Base-by-base conservation (phyloP, 2,797 vertebrate genomes). In the Champsocephalus esox region DNA sequence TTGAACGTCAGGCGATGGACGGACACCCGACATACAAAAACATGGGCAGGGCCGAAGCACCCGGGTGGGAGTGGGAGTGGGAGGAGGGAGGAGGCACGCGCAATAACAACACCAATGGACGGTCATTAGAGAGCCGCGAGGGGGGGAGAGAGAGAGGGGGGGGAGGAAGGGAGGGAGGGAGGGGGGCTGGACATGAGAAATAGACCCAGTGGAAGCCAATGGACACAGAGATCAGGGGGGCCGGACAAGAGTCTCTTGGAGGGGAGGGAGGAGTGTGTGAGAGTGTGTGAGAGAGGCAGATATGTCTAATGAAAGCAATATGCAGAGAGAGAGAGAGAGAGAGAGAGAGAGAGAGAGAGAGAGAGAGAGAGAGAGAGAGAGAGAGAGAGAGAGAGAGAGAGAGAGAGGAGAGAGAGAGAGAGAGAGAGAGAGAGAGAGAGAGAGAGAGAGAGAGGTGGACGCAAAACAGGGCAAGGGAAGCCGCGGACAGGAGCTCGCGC, bases 1-100 rank as follows among this genome's bases (percentile, higher is more conserved):
- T 98, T 98, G 97, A 98, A 97, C 97, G 97, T 98, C 97, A 98
- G 96, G 96, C 97, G 96, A 95, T 96, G 97, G 97, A 97, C 97
- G 96, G 97, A 98, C 97, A 97, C 95, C 85, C 96, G 97, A 97
- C 97, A 97, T 96, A 97, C 95, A 97, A 96, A 89, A 97, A 98
- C 97, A 97, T 97, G 97, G 97, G 97, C 97, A 97, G 97, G 97
- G 96, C 96, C 94, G 96, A 96, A 80, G 85, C 86, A 85, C 85
- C 88, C 83, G 83, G 80, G 96, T 96, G 95, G 97, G 97, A 96
- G 96, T 95, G 95, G 97, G 96, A 96, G 96, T 95, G 95, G 97
- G 96, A 96, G 97, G 97, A 96, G 95, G 97, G 96, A 96, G 97
- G 97, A 96, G 97, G 96, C 95, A 88, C 95, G 95, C 95, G 94